Percentiles rank a stretch among this genome's conserved stretches.
Evolutionary conservation across 2,888 invertebrate species (phyloP).

Genomic region (Ophonus ardosiacus): DNA sequence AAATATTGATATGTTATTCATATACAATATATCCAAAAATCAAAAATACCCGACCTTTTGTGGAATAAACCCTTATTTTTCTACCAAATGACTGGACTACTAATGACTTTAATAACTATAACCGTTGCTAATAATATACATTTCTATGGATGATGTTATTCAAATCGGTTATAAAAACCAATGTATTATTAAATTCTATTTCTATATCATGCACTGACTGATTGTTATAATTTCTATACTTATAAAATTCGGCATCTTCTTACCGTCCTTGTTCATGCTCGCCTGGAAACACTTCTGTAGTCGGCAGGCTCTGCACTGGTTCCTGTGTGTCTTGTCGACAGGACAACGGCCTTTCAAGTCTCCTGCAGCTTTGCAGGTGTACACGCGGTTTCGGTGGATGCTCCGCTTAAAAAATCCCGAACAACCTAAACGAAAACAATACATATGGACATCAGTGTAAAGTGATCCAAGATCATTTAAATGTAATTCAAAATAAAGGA

Average conservation of each 20-base stretch:
- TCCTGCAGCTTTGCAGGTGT: slow-evolving; percentile 97
- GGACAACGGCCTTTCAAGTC: slow-evolving; percentile 95
- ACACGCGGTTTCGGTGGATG: slow-evolving; percentile 96
- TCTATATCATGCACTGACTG: background rate
- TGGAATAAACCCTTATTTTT: no score
- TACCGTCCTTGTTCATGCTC: slow-evolving; percentile 99
- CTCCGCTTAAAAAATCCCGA: slow-evolving; percentile 98
- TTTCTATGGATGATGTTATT: no score
- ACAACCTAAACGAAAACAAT: slow-evolving; percentile 82
- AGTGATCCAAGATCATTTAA: background rate
- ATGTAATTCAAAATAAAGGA: no score
- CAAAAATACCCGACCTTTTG: no score
- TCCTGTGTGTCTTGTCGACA: slow-evolving; percentile 97
- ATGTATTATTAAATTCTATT: background rate
- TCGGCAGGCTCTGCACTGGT: slow-evolving; percentile 97
- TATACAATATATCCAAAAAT: no score
- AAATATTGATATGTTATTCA: no score
- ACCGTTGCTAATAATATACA: no score
- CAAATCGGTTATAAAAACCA: no score
- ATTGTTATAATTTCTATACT: background rate
- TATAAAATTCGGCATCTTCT: slow-evolving; percentile 74
- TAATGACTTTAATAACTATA: no score
- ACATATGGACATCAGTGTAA: slow-evolving; percentile 15
- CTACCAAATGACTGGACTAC: no score
- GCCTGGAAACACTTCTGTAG: slow-evolving; percentile 97